phyloP scores from a whole-genome alignment of 2,888 invertebrate species.

The Cephus nigrinus region DNA sequence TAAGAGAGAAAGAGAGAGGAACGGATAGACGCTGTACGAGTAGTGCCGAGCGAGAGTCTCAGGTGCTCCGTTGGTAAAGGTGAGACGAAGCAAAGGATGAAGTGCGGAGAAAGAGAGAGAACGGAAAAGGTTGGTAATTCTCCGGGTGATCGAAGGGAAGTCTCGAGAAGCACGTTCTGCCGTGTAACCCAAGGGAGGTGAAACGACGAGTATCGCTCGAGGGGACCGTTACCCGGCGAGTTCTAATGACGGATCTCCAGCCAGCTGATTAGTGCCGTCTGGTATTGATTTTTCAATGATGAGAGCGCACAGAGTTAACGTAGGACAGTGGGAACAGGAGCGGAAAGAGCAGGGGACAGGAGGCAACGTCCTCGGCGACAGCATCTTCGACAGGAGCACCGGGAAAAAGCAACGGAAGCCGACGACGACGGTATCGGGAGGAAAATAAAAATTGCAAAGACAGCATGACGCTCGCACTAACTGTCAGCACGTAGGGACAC shows the following conservation, averaged over 20 bases:
- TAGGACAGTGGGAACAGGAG: neutral
- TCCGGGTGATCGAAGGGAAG: slow-evolving; percentile 11
- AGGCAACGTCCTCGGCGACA: slow-evolving; percentile 13
- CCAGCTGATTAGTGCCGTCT: slow-evolving; percentile 63
- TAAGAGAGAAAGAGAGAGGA: neutral
- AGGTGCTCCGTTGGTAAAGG: neutral
- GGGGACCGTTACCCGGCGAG: slow-evolving; percentile 35
- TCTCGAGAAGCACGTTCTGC: slow-evolving; percentile 10
- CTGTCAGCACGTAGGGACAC: slow-evolving; percentile 25
- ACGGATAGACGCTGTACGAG: neutral
- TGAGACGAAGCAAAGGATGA: neutral
- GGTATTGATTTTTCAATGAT: slow-evolving; percentile 64
- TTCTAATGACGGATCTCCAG: slow-evolving; percentile 55
- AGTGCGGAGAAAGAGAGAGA: neutral
- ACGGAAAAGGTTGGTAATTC: neutral
- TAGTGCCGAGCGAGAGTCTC: neutral
- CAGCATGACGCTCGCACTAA: neutral
- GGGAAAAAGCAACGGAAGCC: neutral
- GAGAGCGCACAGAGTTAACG: slow-evolving; percentile 29
- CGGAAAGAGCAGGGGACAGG: slow-evolving; percentile 2
- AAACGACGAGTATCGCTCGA: slow-evolving; percentile 1
- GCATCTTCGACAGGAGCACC: slow-evolving; percentile 6
- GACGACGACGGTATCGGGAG: neutral
- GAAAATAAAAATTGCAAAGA: neutral
- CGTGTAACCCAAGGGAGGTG: neutral